These are phyloP conservation scores for Folsomia manolachei DNA, from an alignment of 2,888 invertebrate genomes.

Conservation along the genomic window DNA sequence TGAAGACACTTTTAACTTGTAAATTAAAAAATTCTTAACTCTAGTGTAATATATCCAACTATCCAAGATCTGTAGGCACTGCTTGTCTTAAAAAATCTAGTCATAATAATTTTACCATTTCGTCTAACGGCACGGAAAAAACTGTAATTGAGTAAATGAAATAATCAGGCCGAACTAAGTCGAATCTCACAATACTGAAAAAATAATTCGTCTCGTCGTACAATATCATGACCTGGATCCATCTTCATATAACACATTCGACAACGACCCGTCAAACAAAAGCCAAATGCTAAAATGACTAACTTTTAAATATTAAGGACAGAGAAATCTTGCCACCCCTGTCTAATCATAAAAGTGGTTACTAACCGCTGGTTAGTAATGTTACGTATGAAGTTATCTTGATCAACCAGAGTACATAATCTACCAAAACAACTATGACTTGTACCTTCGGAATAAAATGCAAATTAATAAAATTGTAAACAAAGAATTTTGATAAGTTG, in stretches of 20 bases:
- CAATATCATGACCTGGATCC: not conserved
- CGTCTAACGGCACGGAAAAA: too few species aligned
- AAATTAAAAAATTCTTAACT: too few species aligned
- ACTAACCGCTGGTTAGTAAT: too few species aligned
- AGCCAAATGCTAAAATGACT: not conserved
- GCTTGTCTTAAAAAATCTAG: too few species aligned
- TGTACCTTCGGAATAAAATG: not conserved
- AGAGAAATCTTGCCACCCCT: not conserved
- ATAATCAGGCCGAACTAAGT: not conserved
- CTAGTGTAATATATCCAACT: too few species aligned
- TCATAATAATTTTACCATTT: too few species aligned
- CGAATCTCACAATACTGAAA: not conserved
- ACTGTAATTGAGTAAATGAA: not conserved
- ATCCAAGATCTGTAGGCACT: too few species aligned
- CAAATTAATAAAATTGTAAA: not conserved
- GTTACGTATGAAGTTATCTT: not conserved
- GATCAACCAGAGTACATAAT: not conserved
- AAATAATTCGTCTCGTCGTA: not conserved
- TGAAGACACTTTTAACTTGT: too few species aligned
- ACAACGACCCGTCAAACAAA: not conserved
- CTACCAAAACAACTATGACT: not conserved
- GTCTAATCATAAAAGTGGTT: not conserved
- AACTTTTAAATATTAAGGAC: not conserved
- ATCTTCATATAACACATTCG: not conserved
- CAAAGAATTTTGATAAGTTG: not conserved